Conservation (phyloP, 2,888 invertebrate species). For the Chaetogeoica ovagalla region DNA sequence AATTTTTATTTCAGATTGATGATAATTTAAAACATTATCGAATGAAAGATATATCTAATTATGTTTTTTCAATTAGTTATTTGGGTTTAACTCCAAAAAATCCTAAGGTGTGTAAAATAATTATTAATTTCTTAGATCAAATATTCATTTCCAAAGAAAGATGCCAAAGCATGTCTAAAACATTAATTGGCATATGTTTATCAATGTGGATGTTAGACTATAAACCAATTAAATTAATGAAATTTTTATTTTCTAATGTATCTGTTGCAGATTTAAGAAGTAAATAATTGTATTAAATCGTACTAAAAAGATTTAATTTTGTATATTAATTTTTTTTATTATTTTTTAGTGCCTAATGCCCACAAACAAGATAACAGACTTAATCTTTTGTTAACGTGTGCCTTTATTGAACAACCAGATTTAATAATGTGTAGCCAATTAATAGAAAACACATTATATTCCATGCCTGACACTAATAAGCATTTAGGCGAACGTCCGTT, state of each 20-base stretch:
- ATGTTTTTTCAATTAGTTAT: conserved; percentile 36
- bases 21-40: conserved; percentile 32
- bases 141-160: conserved; percentile 32
- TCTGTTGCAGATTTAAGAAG: conserved; percentile 35
- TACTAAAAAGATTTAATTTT: background rate
- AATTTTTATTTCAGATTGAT: conserved; percentile 33
- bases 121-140: conserved; percentile 6
- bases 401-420: conserved; percentile 29
- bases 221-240: conserved; percentile 25
- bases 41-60: conserved; percentile 36
- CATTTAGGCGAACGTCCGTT: conserved; percentile 45
- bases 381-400: conserved; percentile 40
- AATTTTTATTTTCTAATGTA: conserved; percentile 29
- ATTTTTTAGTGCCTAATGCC: conserved; percentile 27
- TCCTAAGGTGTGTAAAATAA: conserved; percentile 30
- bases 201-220: conserved; percentile 45
- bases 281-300: background rate
- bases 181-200: conserved; percentile 39
- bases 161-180: conserved; percentile 26
- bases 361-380: conserved; percentile 46
- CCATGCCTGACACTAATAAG: conserved; percentile 17
- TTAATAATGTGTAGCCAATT: background rate
- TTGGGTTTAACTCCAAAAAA: conserved; percentile 36
- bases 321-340: background rate
- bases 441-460: background rate